phyloP scores from a whole-genome alignment of 2,888 invertebrate species.

The Caenorhabditis virilis region DNA sequence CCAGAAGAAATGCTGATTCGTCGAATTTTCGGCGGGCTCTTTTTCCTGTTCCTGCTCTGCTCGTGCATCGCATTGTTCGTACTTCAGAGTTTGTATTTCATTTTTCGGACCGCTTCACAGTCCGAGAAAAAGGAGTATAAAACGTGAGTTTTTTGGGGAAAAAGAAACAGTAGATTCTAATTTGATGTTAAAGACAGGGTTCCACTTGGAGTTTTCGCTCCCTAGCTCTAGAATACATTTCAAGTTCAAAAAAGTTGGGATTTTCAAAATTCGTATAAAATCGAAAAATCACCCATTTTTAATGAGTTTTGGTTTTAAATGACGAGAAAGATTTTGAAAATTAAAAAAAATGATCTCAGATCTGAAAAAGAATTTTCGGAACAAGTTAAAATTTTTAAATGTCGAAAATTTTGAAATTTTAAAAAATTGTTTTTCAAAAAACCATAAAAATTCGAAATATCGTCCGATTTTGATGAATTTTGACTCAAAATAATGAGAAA shows the following conservation, averaged over 20 bases:
- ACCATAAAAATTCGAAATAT: no score
- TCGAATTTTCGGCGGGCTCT: slow-evolving; percentile 32
- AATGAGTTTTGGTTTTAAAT: no score
- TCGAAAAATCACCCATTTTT: not conserved
- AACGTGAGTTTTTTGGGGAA: slow-evolving; percentile 23
- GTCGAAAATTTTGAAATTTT: no score
- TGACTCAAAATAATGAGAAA: no score
- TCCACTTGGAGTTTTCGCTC: not conserved
- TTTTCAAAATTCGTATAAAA: not conserved
- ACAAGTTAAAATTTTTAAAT: no score
- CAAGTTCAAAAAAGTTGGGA: no score
- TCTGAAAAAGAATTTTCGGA: no score
- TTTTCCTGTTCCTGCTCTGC: slow-evolving; percentile 39
- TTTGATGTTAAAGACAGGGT: not conserved
- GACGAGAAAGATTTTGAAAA: no score
- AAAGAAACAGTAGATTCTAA: not conserved
- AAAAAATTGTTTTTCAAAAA: no score
- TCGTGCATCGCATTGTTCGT: slow-evolving; percentile 50
- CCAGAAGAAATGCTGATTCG: slow-evolving; percentile 18
- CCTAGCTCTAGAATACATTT: no score
- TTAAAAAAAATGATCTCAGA: no score
- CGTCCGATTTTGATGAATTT: no score
- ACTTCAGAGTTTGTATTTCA: slow-evolving; percentile 54
- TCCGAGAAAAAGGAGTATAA: slow-evolving; percentile 45
- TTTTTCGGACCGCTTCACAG: slow-evolving; percentile 44